Base-by-base conservation (phyloP, 2,888 invertebrate species). In the Acheta domesticus region DNA sequence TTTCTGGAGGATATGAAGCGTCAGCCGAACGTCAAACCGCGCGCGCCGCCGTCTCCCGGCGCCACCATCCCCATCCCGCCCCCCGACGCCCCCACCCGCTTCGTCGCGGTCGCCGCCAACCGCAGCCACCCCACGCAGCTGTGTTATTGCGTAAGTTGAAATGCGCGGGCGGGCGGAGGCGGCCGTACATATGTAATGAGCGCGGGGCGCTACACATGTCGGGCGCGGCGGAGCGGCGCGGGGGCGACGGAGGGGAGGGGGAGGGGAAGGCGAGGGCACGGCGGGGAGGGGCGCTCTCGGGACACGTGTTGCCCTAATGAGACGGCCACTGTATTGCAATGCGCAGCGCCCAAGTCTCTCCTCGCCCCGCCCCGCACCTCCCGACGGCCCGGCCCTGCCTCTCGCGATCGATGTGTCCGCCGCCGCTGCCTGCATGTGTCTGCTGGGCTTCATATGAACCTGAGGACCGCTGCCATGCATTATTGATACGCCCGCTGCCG, bases 251-350 rank as follows among this genome's bases (percentile, higher is more conserved):
- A 1, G 62, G 14, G 62, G 62, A 62, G n/a, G 62, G 62, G 16
- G 4, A 11, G n/a, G n/a, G 62, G 14, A 62, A 16, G 62, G n/a
- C 12, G 14, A 12, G 16, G 62, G 14, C 62, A 8, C 62, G 62
- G n/a, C 62, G n/a, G n/a, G 62, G 16, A n/a, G 4, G 62, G n/a
- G n/a, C 62, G 62, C 62, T 62, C 62, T 1, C n/a, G 62, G 62
- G 62, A 62, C 62, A 62, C 62, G 62, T 62, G 62, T 62, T 62
- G 62, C 62, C 62, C 62, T 62, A 62, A 62, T 62, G 62, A 62
- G 62, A n/a, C 62, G 62, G 62, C 62, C 62, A 62, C 62, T 62
- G 62, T 62, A 62, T 62, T 62, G 62, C 62, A 62, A 62, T 62
- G 62, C n/a, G 62, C 62, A n/a, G 62, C 62, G 62, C 62, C 62